Percentiles rank a stretch among this genome's conserved stretches.
These are phyloP conservation scores for Catamblyrhynchus diadema DNA, from an alignment of 2,797 vertebrate genomes.

Conservation along the genomic window DNA sequence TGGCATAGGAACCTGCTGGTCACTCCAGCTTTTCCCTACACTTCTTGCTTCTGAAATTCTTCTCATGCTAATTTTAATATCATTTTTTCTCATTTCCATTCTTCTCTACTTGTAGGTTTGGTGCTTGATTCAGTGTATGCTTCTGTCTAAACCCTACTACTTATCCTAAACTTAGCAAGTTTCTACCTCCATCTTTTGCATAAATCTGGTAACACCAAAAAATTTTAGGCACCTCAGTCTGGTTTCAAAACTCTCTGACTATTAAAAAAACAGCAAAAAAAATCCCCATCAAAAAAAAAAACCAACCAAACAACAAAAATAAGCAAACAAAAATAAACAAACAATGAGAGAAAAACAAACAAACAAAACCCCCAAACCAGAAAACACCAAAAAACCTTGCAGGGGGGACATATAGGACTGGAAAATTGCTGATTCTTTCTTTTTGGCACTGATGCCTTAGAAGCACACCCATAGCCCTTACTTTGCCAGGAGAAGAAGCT, in stretches of 20 bases:
- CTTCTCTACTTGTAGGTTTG: not conserved
- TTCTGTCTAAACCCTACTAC: not conserved
- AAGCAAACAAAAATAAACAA: not conserved
- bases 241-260: not conserved
- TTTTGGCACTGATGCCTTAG: not conserved
- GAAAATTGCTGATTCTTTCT: not conserved
- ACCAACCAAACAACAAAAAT: not conserved
- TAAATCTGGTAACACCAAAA: not conserved
- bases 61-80: not conserved
- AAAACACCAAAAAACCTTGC: not conserved
- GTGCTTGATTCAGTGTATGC: not conserved
- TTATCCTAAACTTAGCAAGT: not conserved
- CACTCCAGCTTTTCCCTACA: not conserved
- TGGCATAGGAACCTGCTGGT: not conserved
- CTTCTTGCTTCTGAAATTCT: not conserved
- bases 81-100: not conserved
- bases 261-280: not conserved
- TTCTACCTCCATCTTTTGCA: not conserved
- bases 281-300: not conserved
- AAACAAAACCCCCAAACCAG: not conserved
- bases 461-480: not conserved
- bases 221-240: not conserved
- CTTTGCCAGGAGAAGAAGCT: not conserved
- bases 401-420: rapidly evolving
- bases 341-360: too few relatives aligned